Percentiles rank a stretch among this genome's conserved stretches.
Conservation (phyloP, 2,888 invertebrate genomes). For the Asteroscopus sphinx region DNA sequence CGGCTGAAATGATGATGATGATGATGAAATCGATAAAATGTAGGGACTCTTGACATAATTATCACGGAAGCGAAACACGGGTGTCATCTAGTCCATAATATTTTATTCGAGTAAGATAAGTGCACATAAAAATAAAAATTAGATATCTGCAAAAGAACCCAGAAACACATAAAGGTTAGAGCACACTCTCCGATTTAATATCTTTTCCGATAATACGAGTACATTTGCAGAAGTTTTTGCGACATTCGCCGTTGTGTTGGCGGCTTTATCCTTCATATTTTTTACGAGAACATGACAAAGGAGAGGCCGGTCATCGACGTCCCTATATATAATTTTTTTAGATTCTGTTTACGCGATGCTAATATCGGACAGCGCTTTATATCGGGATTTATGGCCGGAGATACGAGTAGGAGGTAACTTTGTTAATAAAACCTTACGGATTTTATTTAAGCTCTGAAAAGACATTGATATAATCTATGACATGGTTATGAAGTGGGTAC, state of each 20-base stretch:
- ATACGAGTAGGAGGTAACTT: slow-evolving; percentile 7
- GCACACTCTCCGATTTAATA: slow-evolving; percentile 42
- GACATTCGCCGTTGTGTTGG: slow-evolving; percentile 5
- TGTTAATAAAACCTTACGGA: slow-evolving; percentile 9
- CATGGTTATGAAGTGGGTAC: too few relatives aligned
- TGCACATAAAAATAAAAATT: slow-evolving; percentile 28
- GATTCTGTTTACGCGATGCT: slow-evolving; percentile 48
- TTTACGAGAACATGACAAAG: slow-evolving; percentile 40
- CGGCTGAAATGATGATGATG: too few relatives aligned
- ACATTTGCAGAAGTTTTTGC: slow-evolving; percentile 15
- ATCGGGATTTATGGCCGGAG: slow-evolving; percentile 22
- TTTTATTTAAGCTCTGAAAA: slow-evolving; percentile 1
- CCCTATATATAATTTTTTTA: slow-evolving; percentile 36
- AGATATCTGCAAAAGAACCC: slow-evolving; percentile 11
- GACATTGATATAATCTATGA: neutral
- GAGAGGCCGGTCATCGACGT: slow-evolving; percentile 14
- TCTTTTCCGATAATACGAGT: slow-evolving; percentile 43
- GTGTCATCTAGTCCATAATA: too few relatives aligned
- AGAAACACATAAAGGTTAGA: slow-evolving; percentile 28
- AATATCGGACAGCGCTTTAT: slow-evolving; percentile 40
- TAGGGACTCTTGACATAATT: too few relatives aligned
- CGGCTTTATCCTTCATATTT: slow-evolving; percentile 38
- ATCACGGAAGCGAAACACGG: too few relatives aligned
- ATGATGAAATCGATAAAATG: too few relatives aligned
- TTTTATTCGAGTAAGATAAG: neutral